Percentiles rank a stretch among this genome's conserved stretches.
phyloP scores from a whole-genome alignment of 2,797 vertebrate genomes.

The Catostomus latipinnis region DNA sequence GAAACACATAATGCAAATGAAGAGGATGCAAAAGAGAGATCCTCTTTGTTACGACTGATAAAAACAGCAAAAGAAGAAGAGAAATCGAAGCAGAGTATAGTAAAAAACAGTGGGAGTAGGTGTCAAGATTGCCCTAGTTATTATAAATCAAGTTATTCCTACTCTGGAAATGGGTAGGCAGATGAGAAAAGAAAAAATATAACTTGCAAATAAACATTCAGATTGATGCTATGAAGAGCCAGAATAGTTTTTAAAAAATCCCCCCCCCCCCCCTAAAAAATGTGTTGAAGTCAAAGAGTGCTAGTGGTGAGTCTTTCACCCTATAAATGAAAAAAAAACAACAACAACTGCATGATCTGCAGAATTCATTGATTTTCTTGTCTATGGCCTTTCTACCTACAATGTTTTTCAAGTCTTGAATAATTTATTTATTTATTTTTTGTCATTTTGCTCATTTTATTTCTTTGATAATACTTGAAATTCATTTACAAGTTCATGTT shows the following conservation, averaged over 20 bases:
- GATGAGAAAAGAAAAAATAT: neutral
- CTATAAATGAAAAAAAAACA: constrained; percentile 46
- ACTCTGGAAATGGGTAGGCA: constrained; percentile 34
- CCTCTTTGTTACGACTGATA: constrained; percentile 28
- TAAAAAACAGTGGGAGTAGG: constrained; percentile 18
- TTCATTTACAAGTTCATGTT: constrained; percentile 66
- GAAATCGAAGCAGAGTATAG: constrained; percentile 26
- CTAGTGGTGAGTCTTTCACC: constrained; percentile 41
- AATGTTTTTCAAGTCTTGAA: constrained; percentile 63
- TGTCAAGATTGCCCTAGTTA: constrained; percentile 17
- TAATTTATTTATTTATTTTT: constrained; percentile 52
- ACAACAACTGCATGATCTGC: constrained; percentile 60
- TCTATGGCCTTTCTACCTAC: constrained; percentile 79
- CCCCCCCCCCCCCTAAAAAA: constrained; percentile 39
- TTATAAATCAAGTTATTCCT: constrained; percentile 28
- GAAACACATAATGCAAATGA: constrained; percentile 3
- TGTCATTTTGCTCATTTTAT: neutral
- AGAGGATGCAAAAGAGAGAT: neutral
- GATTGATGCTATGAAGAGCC: constrained; percentile 30
- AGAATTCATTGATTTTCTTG: constrained; percentile 67
- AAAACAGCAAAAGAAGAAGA: constrained; percentile 13
- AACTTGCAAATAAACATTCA: constrained; percentile 36
- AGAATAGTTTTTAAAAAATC: neutral
- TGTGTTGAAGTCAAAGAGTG: constrained; percentile 31
- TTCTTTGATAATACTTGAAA: constrained; percentile 61